A percentile compares a stretch with the other conserved stretches of the same genome.
Conservation (phyloP, 2,888 invertebrate genomes). For the Parthenolecanium corni region DNA sequence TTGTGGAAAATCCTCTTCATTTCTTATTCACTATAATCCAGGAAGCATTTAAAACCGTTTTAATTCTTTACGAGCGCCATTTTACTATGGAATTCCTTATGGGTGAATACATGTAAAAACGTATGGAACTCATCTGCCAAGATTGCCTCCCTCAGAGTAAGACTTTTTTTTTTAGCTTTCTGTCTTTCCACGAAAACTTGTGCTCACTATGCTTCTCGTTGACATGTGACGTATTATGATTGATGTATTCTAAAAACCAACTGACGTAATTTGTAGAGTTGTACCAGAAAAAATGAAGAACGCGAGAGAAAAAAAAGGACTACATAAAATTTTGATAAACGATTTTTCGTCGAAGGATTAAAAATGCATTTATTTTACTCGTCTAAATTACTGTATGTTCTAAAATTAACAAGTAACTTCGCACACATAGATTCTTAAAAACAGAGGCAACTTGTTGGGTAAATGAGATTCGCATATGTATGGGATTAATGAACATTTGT, state of each 20-base stretch:
- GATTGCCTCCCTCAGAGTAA: neutral
- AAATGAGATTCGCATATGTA: too few relatives aligned
- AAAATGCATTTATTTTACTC: constrained; percentile 21
- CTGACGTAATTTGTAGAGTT: constrained; percentile 26
- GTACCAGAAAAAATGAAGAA: neutral
- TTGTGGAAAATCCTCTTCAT: too few relatives aligned
- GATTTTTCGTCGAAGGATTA: constrained; percentile 26
- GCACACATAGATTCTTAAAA: too few relatives aligned
- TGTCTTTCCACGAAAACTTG: neutral
- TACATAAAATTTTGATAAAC: constrained; percentile 21
- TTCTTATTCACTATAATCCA: too few relatives aligned
- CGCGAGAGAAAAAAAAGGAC: neutral
- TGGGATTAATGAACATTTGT: too few relatives aligned
- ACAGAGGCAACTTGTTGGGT: too few relatives aligned
- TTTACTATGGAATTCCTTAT: too few relatives aligned
- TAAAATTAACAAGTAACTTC: too few relatives aligned
- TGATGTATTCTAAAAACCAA: constrained; percentile 18
- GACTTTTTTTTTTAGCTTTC: constrained; percentile 3
- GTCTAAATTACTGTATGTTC: too few relatives aligned
- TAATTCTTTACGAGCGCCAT: too few relatives aligned
- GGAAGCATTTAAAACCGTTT: too few relatives aligned
- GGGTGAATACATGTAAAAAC: neutral
- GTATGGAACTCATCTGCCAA: constrained; percentile 25
- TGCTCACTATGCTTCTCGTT: neutral
- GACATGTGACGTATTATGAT: constrained; percentile 27